Conservation (phyloP, 2,888 invertebrate species). For the Heliconius ethilla region DNA sequence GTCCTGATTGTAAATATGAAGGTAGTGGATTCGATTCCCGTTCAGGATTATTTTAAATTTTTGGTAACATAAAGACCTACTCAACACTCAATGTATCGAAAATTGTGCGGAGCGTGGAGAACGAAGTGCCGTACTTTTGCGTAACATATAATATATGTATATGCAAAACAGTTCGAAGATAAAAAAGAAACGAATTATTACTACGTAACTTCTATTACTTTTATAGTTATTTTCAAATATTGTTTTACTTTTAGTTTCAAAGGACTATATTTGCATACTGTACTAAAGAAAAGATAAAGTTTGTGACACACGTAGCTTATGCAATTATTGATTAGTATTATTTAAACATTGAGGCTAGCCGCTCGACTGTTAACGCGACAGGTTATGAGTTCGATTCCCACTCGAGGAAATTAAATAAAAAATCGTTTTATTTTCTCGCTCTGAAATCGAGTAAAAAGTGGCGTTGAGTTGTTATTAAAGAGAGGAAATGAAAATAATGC, state of each 20-base stretch:
- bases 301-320: slow-evolving; percentile 34
- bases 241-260: slow-evolving; percentile 63
- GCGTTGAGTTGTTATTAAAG: too few species aligned
- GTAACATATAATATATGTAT: not conserved
- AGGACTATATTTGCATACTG: slow-evolving; percentile 57
- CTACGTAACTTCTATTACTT: slow-evolving; percentile 42
- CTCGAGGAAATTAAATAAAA: not conserved
- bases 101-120: too few species aligned
- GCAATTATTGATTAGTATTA: not conserved
- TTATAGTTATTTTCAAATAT: slow-evolving; percentile 44
- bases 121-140: not conserved
- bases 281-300: slow-evolving; percentile 42
- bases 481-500: not conserved
- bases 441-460: too few species aligned
- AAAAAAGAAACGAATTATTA: not conserved
- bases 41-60: too few species aligned
- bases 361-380: too few species aligned
- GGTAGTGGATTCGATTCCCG: too few species aligned
- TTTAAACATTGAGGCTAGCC: not conserved
- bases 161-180: not conserved
- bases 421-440: too few species aligned
- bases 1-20: too few species aligned
- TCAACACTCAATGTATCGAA: too few species aligned
- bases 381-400: not conserved
- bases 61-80: too few species aligned